These are phyloP conservation scores for Hermaeophaga mercurialis DNA, from an alignment of 2,888 invertebrate genomes.

Conservation along the genomic window DNA sequence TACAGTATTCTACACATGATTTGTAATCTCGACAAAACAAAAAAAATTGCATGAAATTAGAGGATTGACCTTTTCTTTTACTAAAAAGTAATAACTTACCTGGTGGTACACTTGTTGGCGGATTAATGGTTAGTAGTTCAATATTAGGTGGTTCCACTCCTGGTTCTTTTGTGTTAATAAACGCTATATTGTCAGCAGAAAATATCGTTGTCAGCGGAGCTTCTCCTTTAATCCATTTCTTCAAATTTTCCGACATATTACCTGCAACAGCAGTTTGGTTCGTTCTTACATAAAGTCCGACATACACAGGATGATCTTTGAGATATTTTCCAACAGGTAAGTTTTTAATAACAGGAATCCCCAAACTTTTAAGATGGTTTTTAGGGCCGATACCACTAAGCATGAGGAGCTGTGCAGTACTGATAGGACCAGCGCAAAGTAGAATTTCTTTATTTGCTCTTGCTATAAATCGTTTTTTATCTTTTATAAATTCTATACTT, in stretches of 20 bases:
- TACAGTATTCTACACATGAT: too few species aligned
- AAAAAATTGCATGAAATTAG: too few species aligned
- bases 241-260: background rate
- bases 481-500: conserved; percentile 63
- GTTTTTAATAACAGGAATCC: conserved; percentile 41
- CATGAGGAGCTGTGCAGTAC: conserved; percentile 55
- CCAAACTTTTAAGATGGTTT: conserved; percentile 34
- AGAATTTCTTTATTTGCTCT: conserved; percentile 71
- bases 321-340: conserved; percentile 44
- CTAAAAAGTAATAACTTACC: too few species aligned
- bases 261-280: conserved; percentile 14
- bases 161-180: conserved; percentile 6
- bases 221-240: conserved; percentile 1
- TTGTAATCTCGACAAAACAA: too few species aligned
- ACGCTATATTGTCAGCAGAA: conserved; percentile 9
- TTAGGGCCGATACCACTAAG: conserved; percentile 47
- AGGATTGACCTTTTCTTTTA: too few species aligned
- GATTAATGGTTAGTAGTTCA: conserved; percentile 2
- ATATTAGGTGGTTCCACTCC: conserved; percentile 3
- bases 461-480: conserved; percentile 57
- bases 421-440: conserved; percentile 77
- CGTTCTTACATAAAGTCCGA: conserved; percentile 34
- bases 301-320: conserved; percentile 43
- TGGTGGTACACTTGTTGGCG: conserved; percentile 11
- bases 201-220: conserved; percentile 1